phyloP scores from a whole-genome alignment of 2,797 vertebrate species.

The Moxostoma hubbsi region DNA sequence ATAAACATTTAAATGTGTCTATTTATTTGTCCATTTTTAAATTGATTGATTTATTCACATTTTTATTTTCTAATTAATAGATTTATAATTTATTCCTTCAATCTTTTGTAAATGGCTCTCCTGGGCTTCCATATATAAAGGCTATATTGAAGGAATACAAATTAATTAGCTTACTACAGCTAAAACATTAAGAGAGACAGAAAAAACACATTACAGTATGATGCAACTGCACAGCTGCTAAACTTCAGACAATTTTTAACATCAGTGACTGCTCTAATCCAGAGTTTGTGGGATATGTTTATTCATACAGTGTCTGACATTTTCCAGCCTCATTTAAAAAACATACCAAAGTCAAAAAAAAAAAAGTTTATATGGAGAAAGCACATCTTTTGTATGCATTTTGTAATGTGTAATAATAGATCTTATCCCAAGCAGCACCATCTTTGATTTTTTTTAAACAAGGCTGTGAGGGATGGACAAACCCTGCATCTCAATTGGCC shows the following conservation, averaged over 20 bases:
- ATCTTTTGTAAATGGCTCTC: no score
- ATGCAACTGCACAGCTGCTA: conserved; percentile 27
- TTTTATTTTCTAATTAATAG: no score
- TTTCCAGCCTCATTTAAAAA: conserved; percentile 44
- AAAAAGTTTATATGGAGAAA: conserved; percentile 18
- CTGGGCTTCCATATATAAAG: background rate
- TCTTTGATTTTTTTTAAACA: no score
- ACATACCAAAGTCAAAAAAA: conserved; percentile 1
- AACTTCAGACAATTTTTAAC: conserved; percentile 34
- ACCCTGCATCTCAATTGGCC: no score
- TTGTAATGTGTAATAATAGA: background rate
- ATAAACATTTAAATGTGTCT: no score
- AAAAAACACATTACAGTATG: conserved; percentile 21
- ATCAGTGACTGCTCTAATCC: conserved; percentile 15
- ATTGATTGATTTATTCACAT: no score
- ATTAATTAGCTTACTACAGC: background rate
- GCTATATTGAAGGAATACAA: background rate
- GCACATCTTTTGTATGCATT: background rate
- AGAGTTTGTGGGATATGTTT: conserved; percentile 1
- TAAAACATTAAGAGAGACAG: background rate
- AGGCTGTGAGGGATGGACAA: no score
- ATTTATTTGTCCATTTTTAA: no score
- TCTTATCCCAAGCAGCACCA: no score
- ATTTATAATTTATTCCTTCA: no score
- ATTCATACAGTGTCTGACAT: conserved; percentile 44